Evolutionary conservation across 2,888 invertebrate genomes (phyloP), one percentile per base, ranked within the genome.

Genomic region (Ypsolopha scabrella): DNA sequence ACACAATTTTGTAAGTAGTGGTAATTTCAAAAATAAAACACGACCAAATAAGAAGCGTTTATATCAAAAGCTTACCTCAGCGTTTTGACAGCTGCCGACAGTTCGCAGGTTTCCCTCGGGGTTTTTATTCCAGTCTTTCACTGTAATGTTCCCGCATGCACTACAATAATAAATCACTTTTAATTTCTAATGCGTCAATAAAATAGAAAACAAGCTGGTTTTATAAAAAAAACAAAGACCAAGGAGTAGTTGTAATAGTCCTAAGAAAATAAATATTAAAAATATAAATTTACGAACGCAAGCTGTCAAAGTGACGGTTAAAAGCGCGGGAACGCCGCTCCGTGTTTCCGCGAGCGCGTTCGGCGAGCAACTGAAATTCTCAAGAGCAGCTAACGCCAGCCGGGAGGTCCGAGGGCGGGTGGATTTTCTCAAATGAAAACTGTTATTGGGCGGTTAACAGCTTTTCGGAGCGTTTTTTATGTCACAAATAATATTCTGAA

Each of bases 31-130:
- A 43, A 14, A 43, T 13, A 43, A 43, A 43, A 43, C 43, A 43
- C 14, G 13, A 6, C 41, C 6, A 6, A 7, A 7, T 24, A 41
- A 24, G 9, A 13, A 43, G 6, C 43, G 24, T 43, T 43, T 13
- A 47, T 47, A 47, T 47, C 47, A 47, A 47, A 46, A 37, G 24
- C 70, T 80, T 68, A 82, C 82, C 82, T 75, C 72, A 63, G 67
- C 71, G 68, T 63, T 75, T 70, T 78, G 80, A 80, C 77, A 73
- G 75, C 68, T 72, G 75, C 68, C 72, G 74, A 75, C 77, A 70
- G 68, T 65, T 50, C 50, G 48, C 54, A 65, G 56, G 64, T 64
- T 68, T 62, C 63, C 60, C 56, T 59, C 57, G 52, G 24, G 24
- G 53, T 58, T 68, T 66, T 64, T 66, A 63, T 64, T 63, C 59